phyloP scores from a whole-genome alignment of 2,888 invertebrate species.

The Mamestra brassicae region DNA sequence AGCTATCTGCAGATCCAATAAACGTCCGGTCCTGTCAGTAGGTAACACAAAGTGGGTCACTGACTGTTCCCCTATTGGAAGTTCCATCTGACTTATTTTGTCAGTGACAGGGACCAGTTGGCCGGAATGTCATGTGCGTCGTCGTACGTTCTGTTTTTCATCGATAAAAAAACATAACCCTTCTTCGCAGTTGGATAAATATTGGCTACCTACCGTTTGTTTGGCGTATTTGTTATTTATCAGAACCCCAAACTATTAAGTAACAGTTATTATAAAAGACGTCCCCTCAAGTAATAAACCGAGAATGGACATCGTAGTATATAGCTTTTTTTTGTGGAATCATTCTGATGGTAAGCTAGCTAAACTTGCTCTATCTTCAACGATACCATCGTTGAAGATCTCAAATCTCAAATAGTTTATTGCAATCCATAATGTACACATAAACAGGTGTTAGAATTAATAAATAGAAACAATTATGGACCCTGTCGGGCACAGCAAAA shows the following conservation, averaged over 20 bases:
- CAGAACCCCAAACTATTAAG: background rate
- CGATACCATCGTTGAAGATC: too few species aligned
- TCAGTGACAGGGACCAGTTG: slow-evolving; percentile 48
- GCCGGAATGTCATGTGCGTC: slow-evolving; percentile 45
- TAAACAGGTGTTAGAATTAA: too few species aligned
- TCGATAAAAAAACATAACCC: slow-evolving; percentile 32
- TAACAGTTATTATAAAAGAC: background rate
- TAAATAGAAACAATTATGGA: too few species aligned
- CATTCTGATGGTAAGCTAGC: too few species aligned
- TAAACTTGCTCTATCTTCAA: too few species aligned
- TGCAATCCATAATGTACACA: too few species aligned
- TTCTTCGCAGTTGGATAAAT: slow-evolving; percentile 34
- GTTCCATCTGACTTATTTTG: slow-evolving; percentile 57
- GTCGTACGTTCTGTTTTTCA: slow-evolving; percentile 20
- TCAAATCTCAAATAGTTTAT: too few species aligned
- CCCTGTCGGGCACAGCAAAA: too few species aligned
- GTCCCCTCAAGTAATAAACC: too few species aligned
- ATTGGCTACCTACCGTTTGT: background rate
- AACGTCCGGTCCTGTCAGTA: background rate
- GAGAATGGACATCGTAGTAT: too few species aligned
- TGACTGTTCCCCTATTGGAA: slow-evolving; percentile 23
- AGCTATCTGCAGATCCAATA: slow-evolving; percentile 3
- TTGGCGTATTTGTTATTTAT: background rate
- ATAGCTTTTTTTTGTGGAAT: too few species aligned
- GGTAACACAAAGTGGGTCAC: slow-evolving; percentile 43